Conservation (phyloP, 2,113 vertebrate species). For the Girardinichthys multiradiatus region DNA sequence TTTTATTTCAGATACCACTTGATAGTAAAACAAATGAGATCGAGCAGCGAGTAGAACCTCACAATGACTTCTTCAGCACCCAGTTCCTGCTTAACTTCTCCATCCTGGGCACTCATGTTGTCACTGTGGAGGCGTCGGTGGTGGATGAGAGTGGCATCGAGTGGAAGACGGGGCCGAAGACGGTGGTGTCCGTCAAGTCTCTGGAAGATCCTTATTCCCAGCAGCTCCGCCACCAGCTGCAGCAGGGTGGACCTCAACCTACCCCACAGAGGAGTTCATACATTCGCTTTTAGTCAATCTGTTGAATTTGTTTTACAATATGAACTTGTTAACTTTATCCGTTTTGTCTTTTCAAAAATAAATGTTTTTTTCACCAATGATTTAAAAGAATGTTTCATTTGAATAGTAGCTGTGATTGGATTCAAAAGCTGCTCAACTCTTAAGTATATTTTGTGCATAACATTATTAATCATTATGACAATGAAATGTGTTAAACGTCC, state of each 20-base stretch:
- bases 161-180: slow-evolving; percentile 95
- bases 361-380: slow-evolving; percentile 27
- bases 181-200: slow-evolving; percentile 90
- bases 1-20: slow-evolving; percentile 83
- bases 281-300: slow-evolving; percentile 59
- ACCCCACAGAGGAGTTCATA: slow-evolving; percentile 67
- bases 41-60: slow-evolving; percentile 94
- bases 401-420: background rate
- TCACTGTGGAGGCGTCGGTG: slow-evolving; percentile 95
- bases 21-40: slow-evolving; percentile 93
- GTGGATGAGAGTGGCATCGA: slow-evolving; percentile 90
- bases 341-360: slow-evolving; percentile 37
- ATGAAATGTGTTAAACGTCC: slow-evolving; percentile 20
- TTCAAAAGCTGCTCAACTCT: background rate
- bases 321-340: slow-evolving; percentile 1
- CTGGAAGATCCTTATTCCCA: slow-evolving; percentile 95
- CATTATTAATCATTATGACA: background rate
- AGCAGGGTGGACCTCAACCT: slow-evolving; percentile 64
- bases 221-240: slow-evolving; percentile 89
- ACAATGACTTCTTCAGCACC: slow-evolving; percentile 99
- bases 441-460: background rate
- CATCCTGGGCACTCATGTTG: slow-evolving; percentile 90
- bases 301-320: background rate
- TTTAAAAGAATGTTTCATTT: slow-evolving; percentile 49
- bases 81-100: slow-evolving; percentile 95